A percentile compares a stretch with the other conserved stretches of the same genome.
These are phyloP conservation scores for Hormaphis cornu DNA, from an alignment of 1,140 invertebrate species.

Conservation along the genomic window DNA sequence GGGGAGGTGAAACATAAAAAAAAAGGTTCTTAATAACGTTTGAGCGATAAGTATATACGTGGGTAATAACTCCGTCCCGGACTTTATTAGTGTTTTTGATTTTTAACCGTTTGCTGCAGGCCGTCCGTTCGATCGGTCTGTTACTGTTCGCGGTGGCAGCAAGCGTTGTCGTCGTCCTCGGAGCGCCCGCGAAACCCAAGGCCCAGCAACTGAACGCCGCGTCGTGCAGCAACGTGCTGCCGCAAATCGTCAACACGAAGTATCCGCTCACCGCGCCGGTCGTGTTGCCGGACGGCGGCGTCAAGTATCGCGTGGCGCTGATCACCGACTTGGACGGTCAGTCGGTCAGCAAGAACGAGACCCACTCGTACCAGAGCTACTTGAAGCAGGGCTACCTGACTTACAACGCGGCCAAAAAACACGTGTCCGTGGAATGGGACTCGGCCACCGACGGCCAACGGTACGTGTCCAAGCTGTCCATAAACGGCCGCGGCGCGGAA, in stretches of 20 bases:
- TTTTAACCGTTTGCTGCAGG: no score
- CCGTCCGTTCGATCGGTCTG: no score
- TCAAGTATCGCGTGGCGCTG: slow-evolving; percentile 71
- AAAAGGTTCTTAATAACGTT: no score
- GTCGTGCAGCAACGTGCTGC: no score
- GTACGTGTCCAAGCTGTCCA: slow-evolving; percentile 60
- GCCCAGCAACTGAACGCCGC: no score
- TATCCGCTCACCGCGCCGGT: slow-evolving; percentile 72
- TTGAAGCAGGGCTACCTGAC: slow-evolving; percentile 51
- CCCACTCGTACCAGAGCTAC: slow-evolving; percentile 47
- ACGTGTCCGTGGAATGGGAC: slow-evolving; percentile 64
- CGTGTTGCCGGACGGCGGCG: slow-evolving; percentile 50
- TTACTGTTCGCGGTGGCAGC: no score
- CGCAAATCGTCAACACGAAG: slow-evolving; percentile 51
- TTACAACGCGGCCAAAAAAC: slow-evolving; percentile 51
- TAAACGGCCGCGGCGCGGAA: slow-evolving; percentile 92
- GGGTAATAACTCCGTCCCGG: no score
- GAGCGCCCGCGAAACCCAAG: no score
- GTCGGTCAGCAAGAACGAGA: slow-evolving; percentile 60
- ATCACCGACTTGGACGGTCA: slow-evolving; percentile 82
- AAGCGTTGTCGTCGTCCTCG: no score
- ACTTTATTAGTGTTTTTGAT: no score
- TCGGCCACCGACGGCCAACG: slow-evolving; percentile 44
- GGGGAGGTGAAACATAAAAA: no score
- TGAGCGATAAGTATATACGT: no score